Evolutionary conservation across 2,113 vertebrate genomes (phyloP).

Genomic region (Coregonus clupeaformis): DNA sequence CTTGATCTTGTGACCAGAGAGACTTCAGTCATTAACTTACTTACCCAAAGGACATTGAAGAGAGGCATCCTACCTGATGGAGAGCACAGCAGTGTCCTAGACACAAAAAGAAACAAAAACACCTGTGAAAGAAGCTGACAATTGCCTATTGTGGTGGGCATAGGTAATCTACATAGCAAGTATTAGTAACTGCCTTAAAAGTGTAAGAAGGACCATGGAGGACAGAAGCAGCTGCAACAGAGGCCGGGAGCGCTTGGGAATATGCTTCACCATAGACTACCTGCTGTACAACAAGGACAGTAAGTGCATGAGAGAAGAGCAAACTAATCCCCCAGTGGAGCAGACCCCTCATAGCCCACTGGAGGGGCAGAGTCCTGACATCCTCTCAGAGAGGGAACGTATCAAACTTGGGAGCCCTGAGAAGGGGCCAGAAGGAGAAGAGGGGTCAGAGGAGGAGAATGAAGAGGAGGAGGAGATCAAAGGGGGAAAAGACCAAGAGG

Average conservation of each 20-base stretch:
- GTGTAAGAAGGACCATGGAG: slow-evolving; percentile 58
- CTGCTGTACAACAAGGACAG: slow-evolving; percentile 72
- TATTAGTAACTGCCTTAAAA: slow-evolving; percentile 50
- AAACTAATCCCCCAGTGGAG: slow-evolving; percentile 34
- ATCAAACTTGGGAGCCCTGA: slow-evolving; percentile 30
- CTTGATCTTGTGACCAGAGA: slow-evolving; percentile 62
- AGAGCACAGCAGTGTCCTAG: slow-evolving; percentile 26
- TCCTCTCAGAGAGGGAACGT: slow-evolving; percentile 30
- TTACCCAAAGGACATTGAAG: slow-evolving; percentile 23
- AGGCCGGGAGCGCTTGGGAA: slow-evolving; percentile 48
- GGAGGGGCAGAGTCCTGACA: slow-evolving; percentile 41
- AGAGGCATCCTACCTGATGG: slow-evolving; percentile 19
- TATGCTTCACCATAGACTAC: slow-evolving; percentile 80
- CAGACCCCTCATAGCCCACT: slow-evolving; percentile 33
- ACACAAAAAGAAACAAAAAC: slow-evolving; percentile 20
- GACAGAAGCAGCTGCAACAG: slow-evolving; percentile 44
- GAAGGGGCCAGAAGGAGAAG: not conserved
- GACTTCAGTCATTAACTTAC: slow-evolving; percentile 27
- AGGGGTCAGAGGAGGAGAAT: slow-evolving; percentile 19
- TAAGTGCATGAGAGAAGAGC: slow-evolving; percentile 50
- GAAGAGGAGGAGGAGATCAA: slow-evolving; percentile 31
- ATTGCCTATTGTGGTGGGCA: not conserved
- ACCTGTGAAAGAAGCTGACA: slow-evolving; percentile 27
- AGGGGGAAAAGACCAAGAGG: slow-evolving; percentile 40
- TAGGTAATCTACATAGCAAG: not conserved